Evolutionary conservation across 92 coral and sea anemone genomes (phyloP).

Genomic region (Zoanthus gigantus): DNA sequence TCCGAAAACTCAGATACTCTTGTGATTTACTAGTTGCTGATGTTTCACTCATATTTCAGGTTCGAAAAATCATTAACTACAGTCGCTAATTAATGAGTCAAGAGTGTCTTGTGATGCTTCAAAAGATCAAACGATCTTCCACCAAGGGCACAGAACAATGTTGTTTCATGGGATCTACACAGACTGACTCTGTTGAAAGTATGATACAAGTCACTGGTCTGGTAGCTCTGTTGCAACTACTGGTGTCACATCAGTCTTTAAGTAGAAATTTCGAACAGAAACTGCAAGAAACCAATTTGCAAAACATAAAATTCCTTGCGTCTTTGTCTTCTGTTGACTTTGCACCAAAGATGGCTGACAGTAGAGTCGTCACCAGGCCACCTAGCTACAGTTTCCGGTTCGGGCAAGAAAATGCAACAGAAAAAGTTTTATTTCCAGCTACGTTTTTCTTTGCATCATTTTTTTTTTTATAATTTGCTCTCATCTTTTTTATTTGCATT

Average conservation of each 20-base stretch:
- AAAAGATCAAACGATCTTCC: neutral
- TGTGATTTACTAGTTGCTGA: constrained; percentile 88
- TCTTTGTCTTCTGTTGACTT: too few relatives aligned
- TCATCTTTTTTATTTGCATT: too few relatives aligned
- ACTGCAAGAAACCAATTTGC: neutral
- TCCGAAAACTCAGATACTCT: constrained; percentile 93
- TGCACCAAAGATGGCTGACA: constrained; percentile 23
- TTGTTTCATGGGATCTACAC: neutral
- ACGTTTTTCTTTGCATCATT: too few relatives aligned
- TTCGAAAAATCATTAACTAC: neutral
- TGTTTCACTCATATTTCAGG: constrained; percentile 58
- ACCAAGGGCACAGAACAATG: neutral
- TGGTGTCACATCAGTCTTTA: neutral
- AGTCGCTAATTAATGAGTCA: neutral
- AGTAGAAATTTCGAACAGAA: neutral
- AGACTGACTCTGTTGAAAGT: neutral
- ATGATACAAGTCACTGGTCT: neutral
- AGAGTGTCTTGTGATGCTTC: neutral
- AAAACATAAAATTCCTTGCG: neutral
- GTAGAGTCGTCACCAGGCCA: constrained; percentile 28
- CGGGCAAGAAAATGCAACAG: too few relatives aligned
- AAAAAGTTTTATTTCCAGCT: too few relatives aligned
- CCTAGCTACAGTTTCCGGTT: neutral
- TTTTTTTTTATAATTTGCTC: too few relatives aligned
- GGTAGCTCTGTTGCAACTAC: neutral